Base-by-base conservation (phyloP, 2,888 invertebrate species). In the Mactromeris polynyma region DNA sequence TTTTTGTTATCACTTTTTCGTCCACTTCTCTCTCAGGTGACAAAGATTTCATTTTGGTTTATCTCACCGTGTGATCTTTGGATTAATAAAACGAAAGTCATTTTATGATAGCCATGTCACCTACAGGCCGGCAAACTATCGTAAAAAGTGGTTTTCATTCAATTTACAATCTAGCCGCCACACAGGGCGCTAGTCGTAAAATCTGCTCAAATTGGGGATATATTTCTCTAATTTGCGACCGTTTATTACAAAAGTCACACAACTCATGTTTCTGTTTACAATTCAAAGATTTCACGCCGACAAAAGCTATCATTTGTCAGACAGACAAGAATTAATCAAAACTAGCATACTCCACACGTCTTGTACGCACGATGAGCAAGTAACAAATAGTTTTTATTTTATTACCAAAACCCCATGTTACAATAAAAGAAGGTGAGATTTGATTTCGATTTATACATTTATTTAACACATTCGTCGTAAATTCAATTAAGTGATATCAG, bases 281-380 rank as follows among this genome's bases (percentile, higher is more conserved):
- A 79, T 51, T 58, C 26, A 69, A 81, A 79, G 42, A 85, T 85
- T 85, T 88, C 78, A 88, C 88, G 88, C 82, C 81, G 40, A 26
- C 82, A 82, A 83, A 82, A 40, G 88, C 73, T 42, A 79, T 85
- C 82, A 88, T 88, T 88, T 88, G 88, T 79, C 82, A 69, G 69
- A 64, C 58, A 69, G 85, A 83, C 85, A 85, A 85, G 36, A 64
- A 85, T 88, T 82, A 85, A 88, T 88, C 81, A 88, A 85, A 77
- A 2, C 17, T 73, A 19, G 26, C 26, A 26, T 64, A 64, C 58
- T 9, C 9, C 58, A 2, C 26, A 26, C 26, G 26, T 64, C 58
- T n/a, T 0, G 26, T 64, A 26, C 26, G 58, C 58, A 26, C 58
- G n/a, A 64, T n/a, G 58, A 64, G 11, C 26, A 73, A 73, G 36